Evolutionary conservation across 2,113 vertebrate genomes (phyloP), one percentile per base, ranked within the genome.

Genomic region (Oreochromis spilurus): DNA sequence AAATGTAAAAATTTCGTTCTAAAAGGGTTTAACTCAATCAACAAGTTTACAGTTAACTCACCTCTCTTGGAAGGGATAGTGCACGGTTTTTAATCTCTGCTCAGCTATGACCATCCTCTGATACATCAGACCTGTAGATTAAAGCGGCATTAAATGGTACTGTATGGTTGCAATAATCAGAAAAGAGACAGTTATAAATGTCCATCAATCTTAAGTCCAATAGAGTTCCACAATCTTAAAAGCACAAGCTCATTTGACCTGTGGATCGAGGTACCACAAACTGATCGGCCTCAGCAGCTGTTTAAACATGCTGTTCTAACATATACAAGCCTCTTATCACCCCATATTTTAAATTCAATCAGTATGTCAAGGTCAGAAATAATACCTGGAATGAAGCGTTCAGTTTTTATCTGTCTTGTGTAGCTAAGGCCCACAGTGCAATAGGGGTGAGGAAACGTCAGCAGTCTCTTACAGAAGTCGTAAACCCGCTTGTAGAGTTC

Each of bases 391-490:
- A 94, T 89, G 1, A 87, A 84, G 4, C 94, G 96, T 87, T 99
- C 98, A 0, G 90, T 94, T 92, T 98, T 98, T 53, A 99, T 94
- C 79, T 95, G 95, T 26, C 91, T 65, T 4, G 97, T 97, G 10
- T 97, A 99, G 92, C 96, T 96, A 92, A 98, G 94, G 34, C 97
- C 98, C 0, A 99, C 90, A 0, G 96, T 96, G 95, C 98, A 98
- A 94, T 97, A 99, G 1, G 98, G 98, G 36, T 97, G 95, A 2
- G 98, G 98, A 87, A 97, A 95, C 1, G 97, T 98, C 84, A 99
- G 94, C 29, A 99, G 94, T 93, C 94, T 94, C 91, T 97, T 98
- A 67, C 98, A 99, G 82, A 98, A 97, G 81, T 97, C 89, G 0
- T 99, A 99, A n/a, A 97, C 95, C 8, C 97, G 96, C 78, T 94